These are phyloP conservation scores for Orthosia cruda DNA, from an alignment of 2,888 invertebrate species.

Conservation along the genomic window DNA sequence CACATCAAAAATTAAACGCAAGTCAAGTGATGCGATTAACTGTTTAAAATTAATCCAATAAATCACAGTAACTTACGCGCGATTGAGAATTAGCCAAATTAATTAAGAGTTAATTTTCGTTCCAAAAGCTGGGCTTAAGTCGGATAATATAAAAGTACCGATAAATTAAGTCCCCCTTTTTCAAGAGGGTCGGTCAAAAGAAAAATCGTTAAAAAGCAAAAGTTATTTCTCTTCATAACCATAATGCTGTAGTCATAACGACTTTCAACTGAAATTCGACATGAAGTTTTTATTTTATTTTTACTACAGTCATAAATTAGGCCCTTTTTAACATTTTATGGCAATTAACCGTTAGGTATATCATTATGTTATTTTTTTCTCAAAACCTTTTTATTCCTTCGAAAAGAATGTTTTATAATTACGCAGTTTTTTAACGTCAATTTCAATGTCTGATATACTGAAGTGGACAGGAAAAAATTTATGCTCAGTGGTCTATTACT, in stretches of 20 bases:
- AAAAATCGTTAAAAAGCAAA: conserved; percentile 28
- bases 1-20: background rate
- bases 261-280: conserved; percentile 24
- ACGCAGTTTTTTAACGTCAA: background rate
- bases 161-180: background rate
- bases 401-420: background rate
- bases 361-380: conserved; percentile 4
- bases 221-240: conserved; percentile 20
- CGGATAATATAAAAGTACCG: background rate
- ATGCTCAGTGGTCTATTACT: background rate
- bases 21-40: background rate
- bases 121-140: background rate
- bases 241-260: conserved; percentile 24
- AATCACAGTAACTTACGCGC: background rate
- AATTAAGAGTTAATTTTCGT: background rate
- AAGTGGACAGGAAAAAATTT: background rate
- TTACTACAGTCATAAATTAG: conserved; percentile 48
- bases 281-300: conserved; percentile 51
- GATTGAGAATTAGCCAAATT: background rate
- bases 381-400: background rate
- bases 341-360: conserved; percentile 31
- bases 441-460: background rate
- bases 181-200: conserved; percentile 4
- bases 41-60: background rate
- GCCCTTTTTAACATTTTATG: conserved; percentile 36